phyloP scores from a whole-genome alignment of 2,888 invertebrate genomes.

The Cataglyphis rosenhaueri region DNA sequence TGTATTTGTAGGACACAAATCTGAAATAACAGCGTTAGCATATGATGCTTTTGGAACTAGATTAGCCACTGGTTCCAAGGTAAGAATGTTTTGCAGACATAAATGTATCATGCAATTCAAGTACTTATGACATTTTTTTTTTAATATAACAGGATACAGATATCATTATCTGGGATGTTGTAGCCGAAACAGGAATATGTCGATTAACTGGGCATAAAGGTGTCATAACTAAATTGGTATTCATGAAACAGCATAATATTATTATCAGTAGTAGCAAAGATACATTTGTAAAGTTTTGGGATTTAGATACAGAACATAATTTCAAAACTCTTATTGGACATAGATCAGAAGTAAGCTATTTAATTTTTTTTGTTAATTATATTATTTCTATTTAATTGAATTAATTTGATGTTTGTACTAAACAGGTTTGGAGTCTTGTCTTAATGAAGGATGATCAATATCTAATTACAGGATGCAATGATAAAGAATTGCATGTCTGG shows the following conservation, averaged over 20 bases:
- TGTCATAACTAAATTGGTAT: constrained; percentile 92
- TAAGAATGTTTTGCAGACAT: constrained; percentile 77
- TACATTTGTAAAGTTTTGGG: constrained; percentile 98
- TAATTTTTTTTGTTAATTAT: not conserved
- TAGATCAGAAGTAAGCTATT: constrained; percentile 90
- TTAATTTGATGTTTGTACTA: constrained; percentile 47
- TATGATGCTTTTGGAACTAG: constrained; percentile 94
- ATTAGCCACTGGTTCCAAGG: constrained; percentile 95
- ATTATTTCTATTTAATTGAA: constrained; percentile 16
- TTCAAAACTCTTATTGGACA: constrained; percentile 97
- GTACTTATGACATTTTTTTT: not conserved
- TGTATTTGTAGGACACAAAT: constrained; percentile 93
- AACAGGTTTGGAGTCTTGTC: constrained; percentile 94
- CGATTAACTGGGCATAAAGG: constrained; percentile 97
- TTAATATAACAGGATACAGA: constrained; percentile 91
- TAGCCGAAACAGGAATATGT: constrained; percentile 95
- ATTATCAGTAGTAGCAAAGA: constrained; percentile 96
- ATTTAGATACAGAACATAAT: constrained; percentile 97
- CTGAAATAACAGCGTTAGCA: constrained; percentile 92
- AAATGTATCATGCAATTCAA: not conserved
- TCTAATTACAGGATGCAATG: constrained; percentile 95
- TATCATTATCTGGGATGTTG: constrained; percentile 97
- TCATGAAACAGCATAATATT: constrained; percentile 89
- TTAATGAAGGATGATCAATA: constrained; percentile 92
- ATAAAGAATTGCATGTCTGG: constrained; percentile 95